These are phyloP conservation scores for Elachura formosa DNA, from an alignment of 2,113 vertebrate genomes.

Conservation along the genomic window DNA sequence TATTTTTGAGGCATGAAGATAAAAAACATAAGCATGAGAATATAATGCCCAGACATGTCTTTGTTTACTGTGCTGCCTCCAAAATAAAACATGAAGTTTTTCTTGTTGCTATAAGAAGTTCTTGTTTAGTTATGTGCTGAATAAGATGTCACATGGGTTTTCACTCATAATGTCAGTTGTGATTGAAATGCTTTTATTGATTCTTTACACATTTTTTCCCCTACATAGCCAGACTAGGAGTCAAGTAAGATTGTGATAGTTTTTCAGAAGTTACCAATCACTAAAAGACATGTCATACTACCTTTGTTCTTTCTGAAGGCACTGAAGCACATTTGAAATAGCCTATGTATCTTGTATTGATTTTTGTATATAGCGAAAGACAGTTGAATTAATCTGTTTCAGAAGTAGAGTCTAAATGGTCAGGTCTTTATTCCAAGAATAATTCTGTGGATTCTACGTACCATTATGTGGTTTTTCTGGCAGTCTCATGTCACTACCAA, in stretches of 20 bases:
- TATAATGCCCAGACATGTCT: background rate
- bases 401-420: background rate
- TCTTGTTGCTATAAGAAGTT: background rate
- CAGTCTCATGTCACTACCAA: background rate
- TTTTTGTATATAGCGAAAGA: conserved; percentile 27
- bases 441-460: background rate
- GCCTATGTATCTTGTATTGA: conserved; percentile 11
- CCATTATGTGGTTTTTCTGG: background rate
- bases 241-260: background rate
- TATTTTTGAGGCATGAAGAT: background rate
- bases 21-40: background rate
- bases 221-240: background rate
- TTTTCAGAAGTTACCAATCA: conserved; percentile 6
- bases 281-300: conserved; percentile 19
- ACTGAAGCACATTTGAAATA: conserved; percentile 42
- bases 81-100: background rate
- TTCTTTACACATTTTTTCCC: background rate
- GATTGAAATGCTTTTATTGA: background rate
- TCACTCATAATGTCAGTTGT: background rate
- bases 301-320: conserved; percentile 29
- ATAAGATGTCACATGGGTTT: background rate
- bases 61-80: background rate
- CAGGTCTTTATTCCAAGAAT: background rate
- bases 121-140: background rate
- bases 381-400: background rate